Evolutionary conservation across 1,140 invertebrate species (phyloP).

Genomic region (Drosophila pachea): DNA sequence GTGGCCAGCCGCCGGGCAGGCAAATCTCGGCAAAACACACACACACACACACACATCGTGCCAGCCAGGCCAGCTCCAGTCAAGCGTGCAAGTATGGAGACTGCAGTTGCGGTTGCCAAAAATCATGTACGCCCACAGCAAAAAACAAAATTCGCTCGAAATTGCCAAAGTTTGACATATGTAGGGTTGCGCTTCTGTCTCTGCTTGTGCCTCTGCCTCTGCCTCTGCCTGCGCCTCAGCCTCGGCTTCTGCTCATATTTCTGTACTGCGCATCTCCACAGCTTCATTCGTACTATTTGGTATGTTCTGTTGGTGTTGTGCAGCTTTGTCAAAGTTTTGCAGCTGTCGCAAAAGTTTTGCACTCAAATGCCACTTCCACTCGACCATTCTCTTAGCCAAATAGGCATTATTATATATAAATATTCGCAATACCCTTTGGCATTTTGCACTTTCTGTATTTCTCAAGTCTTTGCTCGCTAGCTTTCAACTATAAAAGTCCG

Average conservation of each 20-base stretch:
- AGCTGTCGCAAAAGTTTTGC: conserved; percentile 54
- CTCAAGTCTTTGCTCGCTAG: conserved; percentile 29
- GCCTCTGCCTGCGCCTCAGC: neutral
- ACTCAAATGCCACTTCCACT: conserved; percentile 12
- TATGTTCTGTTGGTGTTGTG: conserved; percentile 39
- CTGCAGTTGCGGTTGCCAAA: conserved; percentile 30
- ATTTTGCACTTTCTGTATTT: conserved; percentile 7
- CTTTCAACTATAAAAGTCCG: conserved; percentile 70
- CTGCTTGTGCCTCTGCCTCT: too few relatives aligned
- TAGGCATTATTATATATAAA: conserved; percentile 49
- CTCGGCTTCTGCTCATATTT: neutral
- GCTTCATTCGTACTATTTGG: conserved; percentile 7
- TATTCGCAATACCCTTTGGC: neutral
- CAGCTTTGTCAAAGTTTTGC: conserved; percentile 65
- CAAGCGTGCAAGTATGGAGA: conserved; percentile 25
- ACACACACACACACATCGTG: neutral
- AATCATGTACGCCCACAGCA: conserved; percentile 45
- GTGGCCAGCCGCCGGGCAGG: conserved; percentile 35
- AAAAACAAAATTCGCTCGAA: conserved; percentile 49
- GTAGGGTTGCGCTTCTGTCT: conserved; percentile 28
- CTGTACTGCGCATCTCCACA: conserved; percentile 15
- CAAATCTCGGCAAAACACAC: conserved; percentile 22
- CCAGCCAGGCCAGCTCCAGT: conserved; percentile 10
- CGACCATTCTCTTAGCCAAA: conserved; percentile 36
- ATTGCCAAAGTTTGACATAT: conserved; percentile 73